Percentiles rank a stretch among this genome's conserved stretches.
Evolutionary conservation across 2,113 vertebrate species (phyloP).

Genomic region (Muscicapa adusta): DNA sequence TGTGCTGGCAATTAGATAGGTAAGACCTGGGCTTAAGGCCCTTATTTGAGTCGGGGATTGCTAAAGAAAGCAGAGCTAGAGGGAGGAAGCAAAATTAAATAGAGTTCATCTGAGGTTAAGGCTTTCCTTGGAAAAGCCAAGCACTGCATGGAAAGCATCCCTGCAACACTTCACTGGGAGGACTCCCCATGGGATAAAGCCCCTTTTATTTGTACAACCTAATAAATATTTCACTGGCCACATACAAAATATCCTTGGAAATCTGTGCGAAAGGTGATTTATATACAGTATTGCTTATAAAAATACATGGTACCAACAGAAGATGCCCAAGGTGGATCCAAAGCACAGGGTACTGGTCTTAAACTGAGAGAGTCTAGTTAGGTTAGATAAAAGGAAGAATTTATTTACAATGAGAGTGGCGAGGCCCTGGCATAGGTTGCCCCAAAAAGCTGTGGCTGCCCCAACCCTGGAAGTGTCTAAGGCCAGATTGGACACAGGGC

Average conservation of each 20-base stretch:
- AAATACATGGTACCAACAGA: not conserved
- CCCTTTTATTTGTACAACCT: not conserved
- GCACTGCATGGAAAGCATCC: not conserved
- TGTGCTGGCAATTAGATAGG: not conserved
- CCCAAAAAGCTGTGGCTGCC: not conserved
- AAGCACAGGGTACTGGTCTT: not conserved
- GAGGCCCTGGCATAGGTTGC: not conserved
- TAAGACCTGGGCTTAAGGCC: not conserved
- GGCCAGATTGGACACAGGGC: not conserved
- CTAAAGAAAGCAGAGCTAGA: not conserved
- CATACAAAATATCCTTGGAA: not conserved
- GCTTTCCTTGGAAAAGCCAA: not conserved
- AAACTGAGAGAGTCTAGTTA: not conserved
- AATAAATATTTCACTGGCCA: not conserved
- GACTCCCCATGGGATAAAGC: not conserved
- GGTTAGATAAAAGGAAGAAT: not conserved
- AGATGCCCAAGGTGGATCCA: not conserved
- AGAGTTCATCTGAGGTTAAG: not conserved
- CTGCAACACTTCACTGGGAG: not conserved
- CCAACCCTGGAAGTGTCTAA: not conserved
- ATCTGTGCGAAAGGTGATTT: not conserved
- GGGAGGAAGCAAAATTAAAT: not conserved
- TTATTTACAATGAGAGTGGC: not conserved
- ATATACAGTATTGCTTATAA: not conserved
- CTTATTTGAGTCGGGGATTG: not conserved